These are phyloP conservation scores for Spermophilus dauricus DNA, from an alignment of 2,113 vertebrate species.

Conservation along the genomic window DNA sequence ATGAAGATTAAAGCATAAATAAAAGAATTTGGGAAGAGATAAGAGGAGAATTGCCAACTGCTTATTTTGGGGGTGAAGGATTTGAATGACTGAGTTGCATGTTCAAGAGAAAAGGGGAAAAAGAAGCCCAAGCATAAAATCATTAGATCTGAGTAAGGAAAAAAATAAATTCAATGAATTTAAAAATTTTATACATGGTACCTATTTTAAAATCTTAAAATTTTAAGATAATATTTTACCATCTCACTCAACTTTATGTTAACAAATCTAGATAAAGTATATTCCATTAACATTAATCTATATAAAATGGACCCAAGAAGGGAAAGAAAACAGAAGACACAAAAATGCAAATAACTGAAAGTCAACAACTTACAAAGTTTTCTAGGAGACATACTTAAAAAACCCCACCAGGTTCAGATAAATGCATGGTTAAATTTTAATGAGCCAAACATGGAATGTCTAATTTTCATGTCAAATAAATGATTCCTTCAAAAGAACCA, in stretches of 20 bases:
- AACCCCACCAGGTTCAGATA: not conserved
- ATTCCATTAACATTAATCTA: not conserved
- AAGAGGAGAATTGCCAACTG: not conserved
- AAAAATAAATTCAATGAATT: not conserved
- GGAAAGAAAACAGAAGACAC: not conserved
- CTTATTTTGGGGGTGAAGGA: not conserved
- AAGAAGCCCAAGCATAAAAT: not conserved
- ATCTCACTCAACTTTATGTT: not conserved
- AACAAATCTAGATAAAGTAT: not conserved
- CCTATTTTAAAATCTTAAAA: not conserved
- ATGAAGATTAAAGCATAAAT: constrained; percentile 12
- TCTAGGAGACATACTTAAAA: not conserved
- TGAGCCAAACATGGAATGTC: not conserved
- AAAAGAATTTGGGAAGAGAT: not conserved
- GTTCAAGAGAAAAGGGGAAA: not conserved
- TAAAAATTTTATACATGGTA: not conserved
- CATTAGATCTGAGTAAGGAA: not conserved
- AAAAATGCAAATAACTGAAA: not conserved
- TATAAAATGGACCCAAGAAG: not conserved
- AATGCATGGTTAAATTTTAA: not conserved
- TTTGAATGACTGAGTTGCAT: not conserved
- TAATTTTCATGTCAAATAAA: constrained; percentile 29
- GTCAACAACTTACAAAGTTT: not conserved
- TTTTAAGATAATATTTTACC: not conserved
- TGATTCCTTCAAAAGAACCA: not conserved